A percentile compares a stretch with the other conserved stretches of the same genome.
These are phyloP conservation scores for Urophycis tenuis DNA, from an alignment of 2,797 vertebrate genomes.

Conservation along the genomic window DNA sequence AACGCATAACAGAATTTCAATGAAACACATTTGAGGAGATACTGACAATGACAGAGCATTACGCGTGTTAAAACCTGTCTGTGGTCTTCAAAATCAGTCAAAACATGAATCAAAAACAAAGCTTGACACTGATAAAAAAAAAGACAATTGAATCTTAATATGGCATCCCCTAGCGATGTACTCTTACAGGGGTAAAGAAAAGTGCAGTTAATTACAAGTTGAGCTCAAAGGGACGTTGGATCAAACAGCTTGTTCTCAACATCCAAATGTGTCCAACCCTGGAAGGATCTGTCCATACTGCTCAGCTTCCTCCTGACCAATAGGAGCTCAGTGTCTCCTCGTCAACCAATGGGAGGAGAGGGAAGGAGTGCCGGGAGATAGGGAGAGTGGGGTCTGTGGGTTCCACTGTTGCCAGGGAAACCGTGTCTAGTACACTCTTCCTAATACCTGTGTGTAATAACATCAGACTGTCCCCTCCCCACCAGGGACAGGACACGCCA, in stretches of 20 bases:
- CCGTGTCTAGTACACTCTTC: constrained; percentile 47
- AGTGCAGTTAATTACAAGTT: constrained; percentile 58
- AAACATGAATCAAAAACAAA: constrained; percentile 4
- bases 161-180: constrained; percentile 33
- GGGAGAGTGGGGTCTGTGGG: constrained; percentile 43
- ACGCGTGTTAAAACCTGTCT: constrained; percentile 37
- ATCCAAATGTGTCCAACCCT: constrained; percentile 63
- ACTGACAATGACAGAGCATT: constrained; percentile 6
- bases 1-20: constrained; percentile 27
- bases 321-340: constrained; percentile 40
- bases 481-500: not conserved
- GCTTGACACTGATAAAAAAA: constrained; percentile 30
- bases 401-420: constrained; percentile 64
- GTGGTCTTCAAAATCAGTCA: constrained; percentile 41
- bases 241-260: constrained; percentile 70
- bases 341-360: constrained; percentile 45
- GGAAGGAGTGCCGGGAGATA: not conserved
- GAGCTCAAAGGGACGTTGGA: constrained; percentile 72
- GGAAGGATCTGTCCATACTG: constrained; percentile 56
- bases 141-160: constrained; percentile 12
- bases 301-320: constrained; percentile 58
- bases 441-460: constrained; percentile 61
- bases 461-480: constrained; percentile 50
- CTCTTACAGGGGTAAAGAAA: constrained; percentile 29
- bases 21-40: constrained; percentile 20